phyloP scores from a whole-genome alignment of 2,888 invertebrate genomes.

The Sesamia inferens region DNA sequence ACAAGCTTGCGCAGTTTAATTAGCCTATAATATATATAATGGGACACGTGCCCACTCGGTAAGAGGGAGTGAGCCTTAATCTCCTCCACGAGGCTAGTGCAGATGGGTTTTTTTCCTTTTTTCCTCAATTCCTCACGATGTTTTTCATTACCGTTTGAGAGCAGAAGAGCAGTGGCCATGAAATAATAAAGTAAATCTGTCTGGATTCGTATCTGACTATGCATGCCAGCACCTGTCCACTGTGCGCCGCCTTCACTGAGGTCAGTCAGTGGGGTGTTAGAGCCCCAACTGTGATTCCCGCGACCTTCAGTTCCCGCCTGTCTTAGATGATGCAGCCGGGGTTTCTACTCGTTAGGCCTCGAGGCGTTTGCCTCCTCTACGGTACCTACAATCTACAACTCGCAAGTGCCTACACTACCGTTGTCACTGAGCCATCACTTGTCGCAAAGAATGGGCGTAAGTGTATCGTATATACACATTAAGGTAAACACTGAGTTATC shows the following conservation, averaged over 20 bases:
- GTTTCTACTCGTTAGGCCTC: too few relatives aligned
- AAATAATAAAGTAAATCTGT: neutral
- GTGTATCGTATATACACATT: neutral
- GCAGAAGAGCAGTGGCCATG: neutral
- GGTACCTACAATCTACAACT: neutral
- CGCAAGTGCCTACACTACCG: neutral
- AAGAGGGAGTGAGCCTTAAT: neutral
- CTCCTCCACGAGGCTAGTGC: neutral
- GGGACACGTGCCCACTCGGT: neutral
- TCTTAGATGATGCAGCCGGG: too few relatives aligned
- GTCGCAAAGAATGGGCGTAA: neutral
- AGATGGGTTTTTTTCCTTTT: too few relatives aligned
- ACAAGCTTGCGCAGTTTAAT: neutral
- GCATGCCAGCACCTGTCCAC: too few relatives aligned
- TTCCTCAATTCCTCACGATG: neutral
- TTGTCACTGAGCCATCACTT: neutral
- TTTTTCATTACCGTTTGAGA: too few relatives aligned
- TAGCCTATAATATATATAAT: neutral
- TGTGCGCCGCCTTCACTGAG: too few relatives aligned
- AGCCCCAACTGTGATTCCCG: too few relatives aligned
- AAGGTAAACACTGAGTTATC: neutral
- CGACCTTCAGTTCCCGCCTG: neutral
- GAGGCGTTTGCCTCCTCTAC: too few relatives aligned
- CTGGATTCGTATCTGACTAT: too few relatives aligned
- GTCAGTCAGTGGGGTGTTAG: too few relatives aligned